Base-by-base conservation (phyloP, 2,888 invertebrate genomes). In the Pterobdella sp. region DNA sequence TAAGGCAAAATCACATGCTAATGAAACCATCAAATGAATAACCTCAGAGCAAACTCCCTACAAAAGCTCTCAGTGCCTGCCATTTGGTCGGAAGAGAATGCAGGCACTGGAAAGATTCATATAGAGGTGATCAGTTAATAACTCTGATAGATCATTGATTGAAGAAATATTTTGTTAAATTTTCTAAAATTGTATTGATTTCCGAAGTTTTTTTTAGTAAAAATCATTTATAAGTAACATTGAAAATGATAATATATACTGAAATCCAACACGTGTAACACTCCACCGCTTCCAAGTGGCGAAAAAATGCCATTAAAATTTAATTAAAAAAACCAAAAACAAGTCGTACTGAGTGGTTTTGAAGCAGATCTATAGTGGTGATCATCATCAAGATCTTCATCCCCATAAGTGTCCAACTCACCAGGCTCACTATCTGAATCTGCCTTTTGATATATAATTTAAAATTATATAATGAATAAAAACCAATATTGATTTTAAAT, bases 51-150 rank as follows among this genome's bases (percentile, higher is more conserved):
- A 35, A 65, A 65, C n/a, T 65, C 65, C 14, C n/a, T 7, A 34
- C 65, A 34, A n/a, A 65, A 65, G 14, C 34, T 34, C 32, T 65
- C 65, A 14, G 65, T 65, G 35, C 7, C 65, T 31, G 65, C 32
- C 4, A 31, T 3, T 65, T 65, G 65, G 65, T 65, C 65, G 3
- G 65, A 7, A 3, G 65, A 29, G 35, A 31, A 31, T 3, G 32
- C 29, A 29, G 65, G 65, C 65, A 65, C 65, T 65, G 32, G 26
- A 34, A 2, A 10, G n/a, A 35, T n/a, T n/a, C n/a, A n/a, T n/a
- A n/a, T 18, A 49, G n/a, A 49, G n/a, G n/a, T n/a, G 52, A 49
- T 49, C 52, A 49, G n/a, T n/a, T 14, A 49, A 14, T n/a, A 64
- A 64, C 10, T 22, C 14, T 64, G 26, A 64, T 22, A 14, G 10